These are phyloP conservation scores for Torymus aiolomorphi DNA, from an alignment of 2,888 invertebrate genomes.

Conservation along the genomic window DNA sequence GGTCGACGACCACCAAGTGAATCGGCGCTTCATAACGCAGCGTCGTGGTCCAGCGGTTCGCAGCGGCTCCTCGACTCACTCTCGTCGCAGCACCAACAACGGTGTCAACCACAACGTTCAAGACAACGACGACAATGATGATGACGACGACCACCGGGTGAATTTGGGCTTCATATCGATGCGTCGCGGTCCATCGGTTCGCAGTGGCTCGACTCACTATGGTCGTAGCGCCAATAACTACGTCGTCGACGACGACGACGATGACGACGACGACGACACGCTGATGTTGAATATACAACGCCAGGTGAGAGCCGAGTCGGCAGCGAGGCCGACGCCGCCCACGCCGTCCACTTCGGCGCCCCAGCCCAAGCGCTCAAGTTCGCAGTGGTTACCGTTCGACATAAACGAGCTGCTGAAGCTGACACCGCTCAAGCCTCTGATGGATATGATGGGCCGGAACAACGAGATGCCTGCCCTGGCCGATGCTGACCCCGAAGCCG, in stretches of 20 bases:
- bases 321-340: too few relatives aligned
- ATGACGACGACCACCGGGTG: too few relatives aligned
- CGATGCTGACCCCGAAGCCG: slow-evolving; percentile 41
- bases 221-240: too few relatives aligned
- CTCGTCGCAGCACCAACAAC: too few relatives aligned
- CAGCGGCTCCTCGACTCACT: too few relatives aligned
- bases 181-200: too few relatives aligned
- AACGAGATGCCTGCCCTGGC: slow-evolving; percentile 24
- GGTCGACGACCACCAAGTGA: slow-evolving; percentile 48
- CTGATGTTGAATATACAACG: slow-evolving; percentile 61
- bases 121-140: too few relatives aligned
- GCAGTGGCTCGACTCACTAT: too few relatives aligned
- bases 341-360: not conserved
- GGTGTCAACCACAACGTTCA: too few relatives aligned
- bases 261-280: slow-evolving; percentile 69
- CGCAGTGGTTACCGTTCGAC: slow-evolving; percentile 61
- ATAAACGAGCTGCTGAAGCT: slow-evolving; percentile 65
- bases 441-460: slow-evolving; percentile 25
- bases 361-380: not conserved
- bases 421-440: slow-evolving; percentile 50
- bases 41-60: slow-evolving; percentile 34
- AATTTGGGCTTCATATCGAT: too few relatives aligned
- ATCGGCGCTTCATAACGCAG: slow-evolving; percentile 45
- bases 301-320: slow-evolving; percentile 25
- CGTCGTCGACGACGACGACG: slow-evolving; percentile 52